Percentiles rank a stretch among this genome's conserved stretches.
Evolutionary conservation across 1,140 invertebrate species (phyloP).

Genomic region (Tribolium castaneum): DNA sequence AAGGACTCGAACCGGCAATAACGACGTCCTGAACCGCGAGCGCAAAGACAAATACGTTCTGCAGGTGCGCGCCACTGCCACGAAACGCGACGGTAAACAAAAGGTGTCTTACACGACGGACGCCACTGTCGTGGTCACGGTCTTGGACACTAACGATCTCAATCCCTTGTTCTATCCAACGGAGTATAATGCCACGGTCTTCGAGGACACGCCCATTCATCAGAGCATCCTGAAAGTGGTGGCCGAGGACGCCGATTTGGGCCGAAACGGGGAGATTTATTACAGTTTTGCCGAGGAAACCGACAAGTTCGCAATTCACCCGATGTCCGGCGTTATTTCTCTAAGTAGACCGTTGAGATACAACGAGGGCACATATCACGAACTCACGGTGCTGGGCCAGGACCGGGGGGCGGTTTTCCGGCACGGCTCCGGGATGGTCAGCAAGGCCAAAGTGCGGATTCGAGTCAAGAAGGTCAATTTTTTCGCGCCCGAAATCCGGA

Average conservation of each 20-base stretch:
- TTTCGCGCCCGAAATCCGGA: slow-evolving; percentile 84
- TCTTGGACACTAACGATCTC: slow-evolving; percentile 92
- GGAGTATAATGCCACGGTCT: slow-evolving; percentile 87
- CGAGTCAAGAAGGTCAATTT: slow-evolving; percentile 88
- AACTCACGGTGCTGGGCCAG: slow-evolving; percentile 82
- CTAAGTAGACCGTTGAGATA: slow-evolving; percentile 83
- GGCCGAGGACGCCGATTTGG: slow-evolving; percentile 94
- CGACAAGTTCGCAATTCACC: slow-evolving; percentile 90
- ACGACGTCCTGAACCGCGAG: slow-evolving; percentile 90
- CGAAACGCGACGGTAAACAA: slow-evolving; percentile 70
- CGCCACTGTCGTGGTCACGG: slow-evolving; percentile 80
- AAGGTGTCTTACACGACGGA: slow-evolving; percentile 74
- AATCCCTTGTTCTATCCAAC: slow-evolving; percentile 91
- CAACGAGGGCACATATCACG: slow-evolving; percentile 75
- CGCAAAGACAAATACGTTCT: slow-evolving; percentile 85
- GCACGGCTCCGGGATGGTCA: slow-evolving; percentile 71
- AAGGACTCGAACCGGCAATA: slow-evolving; percentile 85
- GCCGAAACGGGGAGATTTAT: slow-evolving; percentile 95
- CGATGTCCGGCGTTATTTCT: slow-evolving; percentile 89
- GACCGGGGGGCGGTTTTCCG: slow-evolving; percentile 81
- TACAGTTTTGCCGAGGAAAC: slow-evolving; percentile 90
- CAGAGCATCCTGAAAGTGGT: slow-evolving; percentile 79
- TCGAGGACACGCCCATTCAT: slow-evolving; percentile 89
- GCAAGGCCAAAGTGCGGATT: slow-evolving; percentile 80
- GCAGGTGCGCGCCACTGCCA: slow-evolving; percentile 80